Evolutionary conservation across 2,888 invertebrate species (phyloP).

Genomic region (Heliconius cydno): DNA sequence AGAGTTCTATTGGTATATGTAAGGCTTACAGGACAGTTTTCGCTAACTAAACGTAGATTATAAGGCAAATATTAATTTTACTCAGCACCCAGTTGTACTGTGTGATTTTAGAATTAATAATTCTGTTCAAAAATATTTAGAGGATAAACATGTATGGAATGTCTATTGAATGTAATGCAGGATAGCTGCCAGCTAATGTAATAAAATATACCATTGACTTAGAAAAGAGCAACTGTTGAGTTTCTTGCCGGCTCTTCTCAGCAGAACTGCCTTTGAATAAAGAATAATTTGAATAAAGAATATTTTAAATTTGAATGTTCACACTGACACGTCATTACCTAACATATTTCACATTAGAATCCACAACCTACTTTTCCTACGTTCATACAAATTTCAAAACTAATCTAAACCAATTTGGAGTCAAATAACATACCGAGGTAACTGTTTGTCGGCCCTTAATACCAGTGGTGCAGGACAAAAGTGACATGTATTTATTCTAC

Average conservation of each 20-base stretch:
- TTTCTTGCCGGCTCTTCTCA: too few relatives aligned
- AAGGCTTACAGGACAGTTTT: conserved; percentile 27
- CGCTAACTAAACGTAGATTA: conserved; percentile 39
- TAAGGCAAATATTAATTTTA: conserved; percentile 34
- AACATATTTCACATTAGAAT: neutral
- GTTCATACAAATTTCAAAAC: neutral
- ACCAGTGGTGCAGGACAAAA: conserved; percentile 11
- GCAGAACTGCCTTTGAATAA: too few relatives aligned
- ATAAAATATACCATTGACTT: too few relatives aligned
- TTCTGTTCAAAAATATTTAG: too few relatives aligned
- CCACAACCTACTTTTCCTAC: neutral
- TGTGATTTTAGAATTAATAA: neutral
- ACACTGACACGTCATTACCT: neutral
- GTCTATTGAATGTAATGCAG: too few relatives aligned
- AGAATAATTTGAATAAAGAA: too few relatives aligned
- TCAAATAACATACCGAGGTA: conserved; percentile 14
- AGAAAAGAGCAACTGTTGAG: too few relatives aligned
- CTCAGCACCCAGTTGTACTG: conserved; percentile 19
- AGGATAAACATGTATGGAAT: too few relatives aligned
- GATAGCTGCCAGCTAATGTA: too few relatives aligned
- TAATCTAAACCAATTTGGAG: conserved; percentile 18
- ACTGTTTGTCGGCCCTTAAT: conserved; percentile 12
- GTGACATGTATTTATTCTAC: conserved; percentile 19
- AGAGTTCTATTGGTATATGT: neutral
- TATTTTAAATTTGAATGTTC: too few relatives aligned